Evolutionary conservation across 2,888 invertebrate genomes (phyloP).

Genomic region (Euzophera pinguis): DNA sequence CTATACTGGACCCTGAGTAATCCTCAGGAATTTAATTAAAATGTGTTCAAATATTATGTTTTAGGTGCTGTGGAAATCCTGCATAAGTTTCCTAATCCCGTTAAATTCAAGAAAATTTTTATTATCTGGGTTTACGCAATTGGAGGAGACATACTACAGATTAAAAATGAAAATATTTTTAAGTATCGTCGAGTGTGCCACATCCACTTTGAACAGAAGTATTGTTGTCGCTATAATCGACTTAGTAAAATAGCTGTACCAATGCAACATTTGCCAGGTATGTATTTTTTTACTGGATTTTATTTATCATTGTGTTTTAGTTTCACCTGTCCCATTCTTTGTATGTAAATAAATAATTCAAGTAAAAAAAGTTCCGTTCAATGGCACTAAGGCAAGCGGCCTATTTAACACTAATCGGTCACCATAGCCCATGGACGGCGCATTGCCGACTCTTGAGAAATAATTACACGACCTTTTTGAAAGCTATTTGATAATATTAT

Average conservation of each 20-base stretch:
- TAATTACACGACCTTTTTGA: too few relatives aligned
- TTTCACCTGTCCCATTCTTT: too few relatives aligned
- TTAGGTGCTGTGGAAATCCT: conserved; percentile 11
- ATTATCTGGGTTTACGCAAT: conserved; percentile 24
- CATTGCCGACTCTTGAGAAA: too few relatives aligned
- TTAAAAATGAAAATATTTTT: neutral
- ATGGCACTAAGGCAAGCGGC: too few relatives aligned
- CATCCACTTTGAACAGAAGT: conserved; percentile 25
- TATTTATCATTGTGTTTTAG: too few relatives aligned
- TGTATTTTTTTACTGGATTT: neutral
- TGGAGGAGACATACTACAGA: conserved; percentile 7
- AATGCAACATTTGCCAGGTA: conserved; percentile 24
- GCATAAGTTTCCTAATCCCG: conserved; percentile 27
- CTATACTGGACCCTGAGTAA: neutral
- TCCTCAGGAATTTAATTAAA: neutral
- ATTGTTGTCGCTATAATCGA: conserved; percentile 19
- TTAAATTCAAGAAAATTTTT: conserved; percentile 20
- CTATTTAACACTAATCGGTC: too few relatives aligned
- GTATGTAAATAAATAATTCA: too few relatives aligned
- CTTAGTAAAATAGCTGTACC: conserved; percentile 25
- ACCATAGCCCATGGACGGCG: too few relatives aligned
- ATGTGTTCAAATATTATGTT: neutral
- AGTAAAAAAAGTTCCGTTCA: too few relatives aligned
- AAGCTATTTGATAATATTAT: too few relatives aligned
- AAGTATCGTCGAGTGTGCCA: conserved; percentile 26